Evolutionary conservation across 2,113 vertebrate genomes (phyloP), one percentile per base, ranked within the genome.

Genomic region (Jaculus jaculus): DNA sequence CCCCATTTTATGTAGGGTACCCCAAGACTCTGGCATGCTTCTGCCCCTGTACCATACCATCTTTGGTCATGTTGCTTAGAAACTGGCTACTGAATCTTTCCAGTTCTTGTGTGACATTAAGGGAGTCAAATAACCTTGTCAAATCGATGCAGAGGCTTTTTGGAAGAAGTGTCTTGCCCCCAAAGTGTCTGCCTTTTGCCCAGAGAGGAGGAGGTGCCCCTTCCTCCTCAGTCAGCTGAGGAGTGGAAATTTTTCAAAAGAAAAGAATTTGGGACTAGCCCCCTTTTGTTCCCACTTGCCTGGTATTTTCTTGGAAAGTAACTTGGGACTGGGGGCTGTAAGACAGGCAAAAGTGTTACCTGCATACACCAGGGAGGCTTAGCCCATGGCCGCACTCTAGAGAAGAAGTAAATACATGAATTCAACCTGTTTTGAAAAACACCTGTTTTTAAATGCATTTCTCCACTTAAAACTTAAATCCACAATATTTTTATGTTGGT

Each of bases 381-480:
- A 32, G 18, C 71, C 39, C 32, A 30, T 89, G 89, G 73, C 72
- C 37, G 54, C 30, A 60, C 54, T 90, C 75, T 15, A 37, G 39
- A 84, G 78, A 86, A 30, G 75, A 86, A 30, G 75, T 54, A 66
- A 94, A 93, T 51, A 75, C 81, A 94, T 23, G 32, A 78, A 91
- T 72, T 88, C 68, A 39, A 32, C 17, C 78, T 87, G 37, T 80
- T 90, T 85, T 68, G 66, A 75, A 86, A 91, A 89, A 65, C 16
- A 63, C 32, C 34, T 93, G n/a, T 60, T 82, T 54, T 60, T 28
- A 32, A 65, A 90, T 94, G 54, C 23, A 28, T 83, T 89, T 92
- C 80, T 93, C 72, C 42, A 71, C 34, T 93, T 87, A 84, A 68
- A 91, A 88, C 65, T 77, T 88, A 92, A 91, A 94, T 78, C 72